Percentiles rank a stretch among this genome's conserved stretches.
phyloP scores from a whole-genome alignment of 2,888 invertebrate genomes.

The Ligdia adustata region DNA sequence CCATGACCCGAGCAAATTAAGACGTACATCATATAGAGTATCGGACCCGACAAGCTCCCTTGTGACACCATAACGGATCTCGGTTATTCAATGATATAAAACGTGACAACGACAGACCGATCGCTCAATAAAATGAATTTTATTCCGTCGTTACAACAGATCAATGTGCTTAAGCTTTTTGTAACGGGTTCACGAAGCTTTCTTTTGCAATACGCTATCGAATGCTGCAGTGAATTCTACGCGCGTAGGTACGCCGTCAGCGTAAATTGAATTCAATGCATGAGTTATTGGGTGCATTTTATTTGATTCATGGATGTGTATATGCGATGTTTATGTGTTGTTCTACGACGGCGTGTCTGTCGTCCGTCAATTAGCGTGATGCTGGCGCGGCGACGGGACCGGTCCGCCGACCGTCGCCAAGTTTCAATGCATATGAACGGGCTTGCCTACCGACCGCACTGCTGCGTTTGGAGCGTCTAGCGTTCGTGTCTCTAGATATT shows the following conservation, averaged over 20 bases:
- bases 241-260: constrained; percentile 34
- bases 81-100: constrained; percentile 67
- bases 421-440: constrained; percentile 57
- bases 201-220: constrained; percentile 58
- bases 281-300: constrained; percentile 46
- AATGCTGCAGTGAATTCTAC: constrained; percentile 64
- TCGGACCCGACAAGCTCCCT: constrained; percentile 51
- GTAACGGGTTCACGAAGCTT: constrained; percentile 52
- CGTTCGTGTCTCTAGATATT: constrained; percentile 48
- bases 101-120: constrained; percentile 70
- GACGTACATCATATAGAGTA: constrained; percentile 51
- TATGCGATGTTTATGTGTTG: constrained; percentile 47
- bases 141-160: constrained; percentile 71
- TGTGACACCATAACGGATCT: constrained; percentile 58
- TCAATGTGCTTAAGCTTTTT: constrained; percentile 69
- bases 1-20: constrained; percentile 57
- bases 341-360: constrained; percentile 48
- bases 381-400: constrained; percentile 58
- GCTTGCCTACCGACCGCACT: constrained; percentile 45
- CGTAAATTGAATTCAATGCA: constrained; percentile 59
- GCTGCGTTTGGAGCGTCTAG: constrained; percentile 49
- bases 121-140: constrained; percentile 79
- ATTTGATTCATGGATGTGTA: constrained; percentile 42
- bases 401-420: constrained; percentile 60
- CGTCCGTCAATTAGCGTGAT: constrained; percentile 73